These are phyloP conservation scores for Drosophila sp. DNA, from an alignment of 1,140 invertebrate species.

Conservation along the genomic window DNA sequence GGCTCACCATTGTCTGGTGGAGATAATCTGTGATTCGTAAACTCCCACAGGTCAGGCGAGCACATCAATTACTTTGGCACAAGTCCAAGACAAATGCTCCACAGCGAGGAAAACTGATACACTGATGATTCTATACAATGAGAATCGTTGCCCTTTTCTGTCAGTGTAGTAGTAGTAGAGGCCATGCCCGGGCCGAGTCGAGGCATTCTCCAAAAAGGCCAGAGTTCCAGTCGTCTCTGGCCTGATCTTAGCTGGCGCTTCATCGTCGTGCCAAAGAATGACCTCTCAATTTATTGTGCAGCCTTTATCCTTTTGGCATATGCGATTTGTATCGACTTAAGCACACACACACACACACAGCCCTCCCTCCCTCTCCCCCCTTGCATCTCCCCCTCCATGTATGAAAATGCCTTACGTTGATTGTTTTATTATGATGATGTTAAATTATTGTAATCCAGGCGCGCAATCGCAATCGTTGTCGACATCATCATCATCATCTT, in stretches of 20 bases:
- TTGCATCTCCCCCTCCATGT: not conserved
- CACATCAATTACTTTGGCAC: constrained; percentile 83
- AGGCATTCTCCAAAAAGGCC: constrained; percentile 19
- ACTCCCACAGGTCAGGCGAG: constrained; percentile 83
- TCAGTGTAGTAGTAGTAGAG: not conserved
- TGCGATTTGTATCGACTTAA: constrained; percentile 78
- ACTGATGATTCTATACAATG: not conserved
- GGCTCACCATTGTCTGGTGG: constrained; percentile 77
- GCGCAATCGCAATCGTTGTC: constrained; percentile 82
- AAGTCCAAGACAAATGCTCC: constrained; percentile 62
- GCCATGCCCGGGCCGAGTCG: too few relatives aligned
- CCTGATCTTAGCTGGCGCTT: constrained; percentile 33
- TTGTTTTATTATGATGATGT: constrained; percentile 83
- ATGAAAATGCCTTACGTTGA: constrained; percentile 75
- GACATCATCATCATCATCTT: constrained; percentile 71
- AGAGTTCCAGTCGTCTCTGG: constrained; percentile 23
- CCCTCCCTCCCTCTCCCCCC: constrained; percentile 2
- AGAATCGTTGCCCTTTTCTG: not conserved
- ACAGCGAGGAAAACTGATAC: constrained; percentile 43
- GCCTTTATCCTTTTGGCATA: constrained; percentile 79
- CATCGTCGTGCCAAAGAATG: constrained; percentile 68
- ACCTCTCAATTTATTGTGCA: constrained; percentile 83
- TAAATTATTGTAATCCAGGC: constrained; percentile 83
- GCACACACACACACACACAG: constrained; percentile 43
- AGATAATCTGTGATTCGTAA: constrained; percentile 83